phyloP scores from a whole-genome alignment of 2,888 invertebrate species.

The Tipula unca region DNA sequence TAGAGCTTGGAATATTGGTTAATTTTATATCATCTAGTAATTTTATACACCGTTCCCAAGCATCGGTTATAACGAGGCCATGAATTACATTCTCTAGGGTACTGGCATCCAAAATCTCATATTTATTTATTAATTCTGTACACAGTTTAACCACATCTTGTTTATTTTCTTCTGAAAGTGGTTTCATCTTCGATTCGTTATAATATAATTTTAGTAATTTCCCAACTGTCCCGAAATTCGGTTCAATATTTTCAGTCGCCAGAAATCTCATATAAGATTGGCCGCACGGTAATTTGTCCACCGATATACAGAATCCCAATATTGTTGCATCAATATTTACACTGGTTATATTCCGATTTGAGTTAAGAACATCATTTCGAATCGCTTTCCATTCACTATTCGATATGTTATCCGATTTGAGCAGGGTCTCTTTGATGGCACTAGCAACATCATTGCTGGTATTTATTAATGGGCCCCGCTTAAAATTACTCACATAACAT shows the following conservation, averaged over 20 bases:
- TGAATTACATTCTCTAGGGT: constrained; percentile 53
- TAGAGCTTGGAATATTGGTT: constrained; percentile 42
- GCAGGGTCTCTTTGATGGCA: neutral
- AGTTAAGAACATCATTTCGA: neutral
- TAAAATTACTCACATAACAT: neutral
- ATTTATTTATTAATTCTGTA: constrained; percentile 43
- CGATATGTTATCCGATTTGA: neutral
- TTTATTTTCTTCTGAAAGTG: constrained; percentile 41
- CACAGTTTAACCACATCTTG: constrained; percentile 48
- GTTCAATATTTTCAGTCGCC: constrained; percentile 40
- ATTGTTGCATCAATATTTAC: constrained; percentile 53
- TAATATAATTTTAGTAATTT: constrained; percentile 50
- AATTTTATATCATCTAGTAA: constrained; percentile 52
- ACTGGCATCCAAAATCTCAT: constrained; percentile 50
- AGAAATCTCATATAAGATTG: constrained; percentile 52
- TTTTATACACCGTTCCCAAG: constrained; percentile 54
- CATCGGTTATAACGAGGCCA: constrained; percentile 53
- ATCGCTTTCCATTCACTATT: neutral
- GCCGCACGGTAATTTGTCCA: constrained; percentile 44
- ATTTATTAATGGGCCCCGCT: neutral
- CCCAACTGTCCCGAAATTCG: constrained; percentile 51
- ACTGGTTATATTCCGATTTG: neutral
- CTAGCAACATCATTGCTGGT: neutral
- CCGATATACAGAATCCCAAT: constrained; percentile 44
- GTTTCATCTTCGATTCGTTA: constrained; percentile 32